These are phyloP conservation scores for Halictus quadricinctus DNA, from an alignment of 2,888 invertebrate species.

Conservation along the genomic window DNA sequence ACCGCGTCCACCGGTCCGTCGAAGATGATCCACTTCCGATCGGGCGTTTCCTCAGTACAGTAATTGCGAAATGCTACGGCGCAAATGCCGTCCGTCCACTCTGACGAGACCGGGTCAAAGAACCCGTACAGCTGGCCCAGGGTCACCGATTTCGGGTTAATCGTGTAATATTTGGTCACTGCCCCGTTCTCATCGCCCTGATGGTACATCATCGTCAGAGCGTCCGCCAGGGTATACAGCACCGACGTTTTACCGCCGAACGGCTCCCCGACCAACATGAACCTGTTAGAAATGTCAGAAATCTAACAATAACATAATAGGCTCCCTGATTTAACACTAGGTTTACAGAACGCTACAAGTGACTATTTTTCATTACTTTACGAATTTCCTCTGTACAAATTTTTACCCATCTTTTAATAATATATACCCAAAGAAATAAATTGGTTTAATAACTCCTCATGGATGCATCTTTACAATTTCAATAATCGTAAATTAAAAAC, in stretches of 20 bases:
- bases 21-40: slow-evolving; percentile 96
- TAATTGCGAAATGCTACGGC: slow-evolving; percentile 91
- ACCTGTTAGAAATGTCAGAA: slow-evolving; percentile 74
- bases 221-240: slow-evolving; percentile 89
- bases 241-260: slow-evolving; percentile 89
- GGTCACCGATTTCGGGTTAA: slow-evolving; percentile 96
- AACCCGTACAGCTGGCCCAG: slow-evolving; percentile 96
- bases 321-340: neutral
- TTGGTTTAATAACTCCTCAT: too few relatives aligned
- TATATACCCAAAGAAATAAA: neutral
- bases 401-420: neutral
- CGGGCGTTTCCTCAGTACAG: slow-evolving; percentile 88
- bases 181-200: slow-evolving; percentile 84
- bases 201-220: slow-evolving; percentile 88
- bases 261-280: slow-evolving; percentile 91
- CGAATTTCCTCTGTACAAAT: neutral
- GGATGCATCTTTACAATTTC: neutral
- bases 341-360: neutral
- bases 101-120: slow-evolving; percentile 95
- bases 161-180: slow-evolving; percentile 89
- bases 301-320: neutral
- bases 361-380: neutral
- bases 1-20: slow-evolving; percentile 95
- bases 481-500: neutral
- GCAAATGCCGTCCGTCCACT: slow-evolving; percentile 95